Evolutionary conservation across 2,113 vertebrate genomes (phyloP).

Genomic region (Seriola dumerili): DNA sequence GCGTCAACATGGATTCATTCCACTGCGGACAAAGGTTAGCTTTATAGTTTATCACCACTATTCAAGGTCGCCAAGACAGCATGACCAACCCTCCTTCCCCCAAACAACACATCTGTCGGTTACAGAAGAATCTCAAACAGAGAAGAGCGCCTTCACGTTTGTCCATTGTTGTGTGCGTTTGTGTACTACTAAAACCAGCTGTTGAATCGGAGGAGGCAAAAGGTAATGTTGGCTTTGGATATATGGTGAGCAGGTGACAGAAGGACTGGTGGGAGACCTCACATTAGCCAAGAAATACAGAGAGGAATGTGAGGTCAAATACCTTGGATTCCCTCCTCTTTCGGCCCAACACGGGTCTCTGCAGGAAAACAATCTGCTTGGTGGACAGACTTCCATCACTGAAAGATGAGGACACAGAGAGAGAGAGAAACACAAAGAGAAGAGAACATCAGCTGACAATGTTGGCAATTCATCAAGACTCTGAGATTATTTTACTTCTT

Average conservation of each 20-base stretch:
- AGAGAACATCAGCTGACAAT: not conserved
- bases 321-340: slow-evolving; percentile 97
- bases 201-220: slow-evolving; percentile 1
- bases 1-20: slow-evolving; percentile 53
- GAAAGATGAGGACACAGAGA: slow-evolving; percentile 2
- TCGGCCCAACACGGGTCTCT: slow-evolving; percentile 93
- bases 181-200: slow-evolving; percentile 52
- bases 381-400: slow-evolving; percentile 96
- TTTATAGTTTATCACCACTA: slow-evolving; percentile 59
- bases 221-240: slow-evolving; percentile 37
- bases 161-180: slow-evolving; percentile 19
- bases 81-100: slow-evolving; percentile 14
- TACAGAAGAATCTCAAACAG: slow-evolving; percentile 26
- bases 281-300: slow-evolving; percentile 34
- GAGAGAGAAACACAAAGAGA: not conserved
- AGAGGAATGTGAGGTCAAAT: slow-evolving; percentile 65
- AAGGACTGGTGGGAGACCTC: slow-evolving; percentile 48
- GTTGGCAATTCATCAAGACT: not conserved
- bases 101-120: slow-evolving; percentile 45
- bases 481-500: not conserved
- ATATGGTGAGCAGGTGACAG: slow-evolving; percentile 22
- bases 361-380: slow-evolving; percentile 98
- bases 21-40: slow-evolving; percentile 53
- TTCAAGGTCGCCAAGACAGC: slow-evolving; percentile 29
- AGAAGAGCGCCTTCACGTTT: slow-evolving; percentile 13